Evolutionary conservation across 2,797 vertebrate genomes (phyloP), one percentile per base, ranked within the genome.

Genomic region (Dipus sagitta): DNA sequence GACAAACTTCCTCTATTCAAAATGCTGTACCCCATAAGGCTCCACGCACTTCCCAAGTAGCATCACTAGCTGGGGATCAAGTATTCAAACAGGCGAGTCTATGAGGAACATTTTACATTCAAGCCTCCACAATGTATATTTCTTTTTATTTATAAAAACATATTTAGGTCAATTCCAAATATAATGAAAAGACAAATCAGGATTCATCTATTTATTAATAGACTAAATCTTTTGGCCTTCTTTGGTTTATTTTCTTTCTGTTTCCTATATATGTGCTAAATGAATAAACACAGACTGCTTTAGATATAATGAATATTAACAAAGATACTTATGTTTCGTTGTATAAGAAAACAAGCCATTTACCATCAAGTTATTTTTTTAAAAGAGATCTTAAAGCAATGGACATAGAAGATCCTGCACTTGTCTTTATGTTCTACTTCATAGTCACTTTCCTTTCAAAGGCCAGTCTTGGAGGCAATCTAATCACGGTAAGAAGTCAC

Each of bases 401-500:
- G 38, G 15, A 42, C 62, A 80, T 6, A 83, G 52, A 80, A 58
- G 32, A n/a, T 4, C 60, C 62, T n/a, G 2, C 8, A 38, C 7
- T n/a, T 78, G 52, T n/a, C 32, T 65, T 76, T 74, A 5, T 67
- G 2, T 52, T 88, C 12, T 14, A 21, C 71, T 88, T 12, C 62
- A 62, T 47, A 72, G 38, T 88, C 47, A 74, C 23, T 88, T 85
- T 85, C 89, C 62, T 64, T 92, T 98, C 97, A 98, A 86, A 98
- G 79, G 78, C 98, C 98, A 0, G 97, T 98, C 95, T 97, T 98
- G 28, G 95, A 91, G 38, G 76, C 26, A 83, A 98, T 98, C 97
- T 98, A 98, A 58, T 97, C 95, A 65, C 91, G 95, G 70, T 98
- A 98, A 88, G 96, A 97, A 95, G 97, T 98, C 92, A 98, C 97